Evolutionary conservation across 2,797 vertebrate species (phyloP).

Genomic region (Ceyx erithaca): DNA sequence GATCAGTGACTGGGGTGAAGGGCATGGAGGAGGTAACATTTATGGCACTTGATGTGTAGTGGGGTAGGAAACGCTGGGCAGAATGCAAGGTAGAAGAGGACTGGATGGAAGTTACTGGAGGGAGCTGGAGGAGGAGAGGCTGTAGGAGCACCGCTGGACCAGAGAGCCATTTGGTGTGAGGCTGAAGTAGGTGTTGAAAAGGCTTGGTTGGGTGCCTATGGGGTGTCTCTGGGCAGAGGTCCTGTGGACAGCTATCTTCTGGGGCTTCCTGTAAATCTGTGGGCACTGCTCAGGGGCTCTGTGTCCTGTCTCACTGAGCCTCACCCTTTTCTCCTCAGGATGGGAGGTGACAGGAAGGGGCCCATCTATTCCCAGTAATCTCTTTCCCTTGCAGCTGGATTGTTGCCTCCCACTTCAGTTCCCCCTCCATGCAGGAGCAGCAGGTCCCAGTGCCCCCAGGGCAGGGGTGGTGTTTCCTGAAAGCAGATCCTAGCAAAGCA

Average conservation of each 20-base stretch:
- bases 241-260: background rate
- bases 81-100: background rate
- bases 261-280: background rate
- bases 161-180: background rate
- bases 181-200: background rate
- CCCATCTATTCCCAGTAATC: background rate
- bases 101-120: background rate
- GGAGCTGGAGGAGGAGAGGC: background rate
- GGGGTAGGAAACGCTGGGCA: background rate
- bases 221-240: background rate
- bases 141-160: accelerated
- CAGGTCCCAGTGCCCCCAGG: background rate
- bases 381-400: background rate
- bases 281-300: background rate
- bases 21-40: background rate
- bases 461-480: background rate
- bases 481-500: background rate
- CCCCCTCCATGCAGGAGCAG: background rate
- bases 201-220: background rate
- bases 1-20: background rate
- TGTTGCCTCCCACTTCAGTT: background rate
- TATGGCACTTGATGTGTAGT: no score
- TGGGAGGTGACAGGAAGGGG: background rate
- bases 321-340: background rate
- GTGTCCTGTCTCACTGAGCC: background rate